Evolutionary conservation across 2,797 vertebrate species (phyloP), one percentile per base, ranked within the genome.

Genomic region (Phrynocephalus guinanensis): DNA sequence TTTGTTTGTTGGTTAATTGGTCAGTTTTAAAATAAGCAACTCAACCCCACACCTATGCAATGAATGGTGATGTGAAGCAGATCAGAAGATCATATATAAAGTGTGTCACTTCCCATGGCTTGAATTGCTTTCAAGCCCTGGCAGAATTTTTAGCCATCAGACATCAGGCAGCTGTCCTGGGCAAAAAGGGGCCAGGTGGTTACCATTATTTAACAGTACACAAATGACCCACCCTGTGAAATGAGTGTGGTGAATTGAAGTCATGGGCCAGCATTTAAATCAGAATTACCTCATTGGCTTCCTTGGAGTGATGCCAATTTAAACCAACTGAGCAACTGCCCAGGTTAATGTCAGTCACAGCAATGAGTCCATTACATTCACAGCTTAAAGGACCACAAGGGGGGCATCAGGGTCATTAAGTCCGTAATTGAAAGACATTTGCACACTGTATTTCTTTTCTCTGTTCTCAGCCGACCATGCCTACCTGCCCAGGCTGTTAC

Each of bases 351-450:
- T 80, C 70, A 78, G 38, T 63, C 50, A 6, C 66, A 78, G 78
- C 72, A 71, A 68, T 63, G 50, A 85, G 72, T 76, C 82, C 82
- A 87, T 85, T 76, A 90, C 63, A 81, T 77, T 63, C 72, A 72
- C 56, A 33, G 82, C 79, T 52, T 82, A 30, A 85, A 76, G 80
- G 71, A 63, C 72, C 16, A 15, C 68, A 70, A 75, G 78, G 71
- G 78, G 86, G 78, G 70, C 52, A 82, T 18, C 48, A 68, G 63
- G 87, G 71, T 76, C 87, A 85, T 88, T 85, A 88, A 84, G 33
- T 30, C 24, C 78, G 76, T 88, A 88, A 88, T 77, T 88, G 83
- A 88, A 88, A 85, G 87, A 81, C 70, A 76, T 81, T 88, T 85
- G 87, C 70, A 84, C 30, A 75, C 44, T 38, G 70, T 80, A 85